These are phyloP conservation scores for Wasmannia auropunctata DNA, from an alignment of 1,140 invertebrate genomes.

Conservation along the genomic window DNA sequence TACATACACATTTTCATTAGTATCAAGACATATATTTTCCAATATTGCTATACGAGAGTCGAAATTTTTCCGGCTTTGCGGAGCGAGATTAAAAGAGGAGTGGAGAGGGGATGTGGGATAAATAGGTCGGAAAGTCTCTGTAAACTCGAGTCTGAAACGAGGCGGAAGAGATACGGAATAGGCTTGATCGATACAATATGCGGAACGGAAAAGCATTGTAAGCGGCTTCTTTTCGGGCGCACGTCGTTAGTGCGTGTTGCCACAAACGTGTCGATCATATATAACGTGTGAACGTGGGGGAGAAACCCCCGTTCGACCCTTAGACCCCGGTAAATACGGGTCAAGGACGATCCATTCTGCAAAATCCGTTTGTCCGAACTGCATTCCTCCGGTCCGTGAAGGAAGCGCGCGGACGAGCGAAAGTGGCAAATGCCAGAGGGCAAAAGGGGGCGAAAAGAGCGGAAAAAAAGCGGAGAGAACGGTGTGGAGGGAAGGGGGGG, in stretches of 20 bases:
- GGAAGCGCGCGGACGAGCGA: constrained; percentile 7
- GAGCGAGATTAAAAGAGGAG: not conserved
- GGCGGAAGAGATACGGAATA: constrained; percentile 18
- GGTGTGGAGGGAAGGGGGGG: too few relatives aligned
- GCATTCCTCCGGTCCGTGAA: constrained; percentile 20
- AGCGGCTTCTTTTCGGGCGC: not conserved
- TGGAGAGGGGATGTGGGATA: not conserved
- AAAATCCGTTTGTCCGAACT: constrained; percentile 42
- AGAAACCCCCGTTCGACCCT: constrained; percentile 2
- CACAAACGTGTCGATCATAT: constrained; percentile 10
- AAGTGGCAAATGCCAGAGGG: constrained; percentile 51
- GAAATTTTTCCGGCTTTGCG: constrained; percentile 12
- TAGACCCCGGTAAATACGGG: constrained; percentile 26
- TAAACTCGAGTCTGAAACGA: not conserved
- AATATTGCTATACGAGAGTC: not conserved
- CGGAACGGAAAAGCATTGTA: not conserved
- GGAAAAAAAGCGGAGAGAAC: not conserved
- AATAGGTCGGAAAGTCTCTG: constrained; percentile 12
- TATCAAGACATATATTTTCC: not conserved
- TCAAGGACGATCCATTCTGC: constrained; percentile 35
- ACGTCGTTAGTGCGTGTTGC: not conserved
- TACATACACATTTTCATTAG: not conserved
- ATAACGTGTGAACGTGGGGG: not conserved
- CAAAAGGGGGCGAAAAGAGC: not conserved
- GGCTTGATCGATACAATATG: constrained; percentile 14